A percentile compares a stretch with the other conserved stretches of the same genome.
These are phyloP conservation scores for Torymus aiolomorphi DNA, from an alignment of 2,888 invertebrate genomes.

Conservation along the genomic window DNA sequence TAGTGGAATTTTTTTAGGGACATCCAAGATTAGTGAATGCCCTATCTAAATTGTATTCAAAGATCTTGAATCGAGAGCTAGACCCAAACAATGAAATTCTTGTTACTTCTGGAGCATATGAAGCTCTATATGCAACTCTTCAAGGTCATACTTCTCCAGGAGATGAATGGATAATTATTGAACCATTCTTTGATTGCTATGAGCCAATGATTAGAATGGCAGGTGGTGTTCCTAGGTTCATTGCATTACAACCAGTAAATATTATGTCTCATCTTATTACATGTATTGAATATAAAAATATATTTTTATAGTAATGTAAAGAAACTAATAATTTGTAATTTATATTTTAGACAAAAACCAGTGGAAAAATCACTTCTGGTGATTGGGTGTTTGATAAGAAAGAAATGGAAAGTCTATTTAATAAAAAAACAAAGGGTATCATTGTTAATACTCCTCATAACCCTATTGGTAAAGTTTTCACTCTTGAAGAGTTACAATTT, in stretches of 20 bases:
- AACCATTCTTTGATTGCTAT: slow-evolving; percentile 99
- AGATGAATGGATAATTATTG: slow-evolving; percentile 96
- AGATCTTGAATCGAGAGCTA: slow-evolving; percentile 84
- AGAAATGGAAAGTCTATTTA: slow-evolving; percentile 89
- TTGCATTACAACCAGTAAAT: slow-evolving; percentile 89
- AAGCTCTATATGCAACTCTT: slow-evolving; percentile 91
- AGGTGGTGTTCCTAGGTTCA: slow-evolving; percentile 90
- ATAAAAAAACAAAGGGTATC: slow-evolving; percentile 92
- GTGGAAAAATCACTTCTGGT: slow-evolving; percentile 81
- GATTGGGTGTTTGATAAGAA: slow-evolving; percentile 93
- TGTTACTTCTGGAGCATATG: slow-evolving; percentile 95
- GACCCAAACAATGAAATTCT: slow-evolving; percentile 91
- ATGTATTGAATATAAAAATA: background rate
- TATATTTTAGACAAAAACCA: slow-evolving; percentile 75
- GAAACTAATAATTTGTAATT: slow-evolving; percentile 4
- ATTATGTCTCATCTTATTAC: background rate
- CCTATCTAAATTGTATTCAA: slow-evolving; percentile 89
- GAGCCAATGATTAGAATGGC: slow-evolving; percentile 94
- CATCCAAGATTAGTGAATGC: slow-evolving; percentile 92
- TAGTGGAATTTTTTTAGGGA: slow-evolving; percentile 81
- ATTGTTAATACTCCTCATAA: slow-evolving; percentile 99
- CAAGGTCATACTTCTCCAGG: slow-evolving; percentile 91
- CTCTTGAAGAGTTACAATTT: slow-evolving; percentile 81
- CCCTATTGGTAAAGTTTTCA: slow-evolving; percentile 95
- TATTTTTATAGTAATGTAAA: slow-evolving; percentile 1